phyloP scores from a whole-genome alignment of 2,797 vertebrate genomes.

The Enteromius fasciolatus region DNA sequence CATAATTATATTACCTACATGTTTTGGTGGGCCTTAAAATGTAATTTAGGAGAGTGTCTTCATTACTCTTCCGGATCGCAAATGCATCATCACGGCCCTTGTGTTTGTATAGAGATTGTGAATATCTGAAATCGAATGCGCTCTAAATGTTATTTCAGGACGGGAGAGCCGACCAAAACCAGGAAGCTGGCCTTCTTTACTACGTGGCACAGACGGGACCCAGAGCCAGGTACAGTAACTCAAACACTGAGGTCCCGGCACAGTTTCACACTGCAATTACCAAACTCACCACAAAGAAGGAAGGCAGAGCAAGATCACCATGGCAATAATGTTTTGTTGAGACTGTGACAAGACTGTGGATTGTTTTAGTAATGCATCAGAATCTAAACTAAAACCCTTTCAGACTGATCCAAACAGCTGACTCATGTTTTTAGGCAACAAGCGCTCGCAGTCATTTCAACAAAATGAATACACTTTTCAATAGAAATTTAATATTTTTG shows the following conservation, averaged over 20 bases:
- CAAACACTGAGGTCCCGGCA: slow-evolving; percentile 11
- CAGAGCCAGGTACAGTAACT: slow-evolving; percentile 83
- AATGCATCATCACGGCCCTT: slow-evolving; percentile 15
- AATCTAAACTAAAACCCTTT: slow-evolving; percentile 5
- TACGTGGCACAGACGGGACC: slow-evolving; percentile 84
- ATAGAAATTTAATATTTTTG: neutral
- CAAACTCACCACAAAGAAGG: slow-evolving; percentile 22
- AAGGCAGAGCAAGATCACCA: slow-evolving; percentile 22
- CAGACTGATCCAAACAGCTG: slow-evolving; percentile 2
- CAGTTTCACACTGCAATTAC: slow-evolving; percentile 43
- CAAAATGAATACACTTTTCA: neutral
- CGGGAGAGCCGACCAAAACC: slow-evolving; percentile 82
- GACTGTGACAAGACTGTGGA: slow-evolving; percentile 16
- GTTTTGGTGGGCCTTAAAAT: neutral
- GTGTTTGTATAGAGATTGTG: slow-evolving; percentile 1
- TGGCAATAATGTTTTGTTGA: slow-evolving; percentile 15
- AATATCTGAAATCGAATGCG: neutral
- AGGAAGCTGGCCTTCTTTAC: slow-evolving; percentile 86
- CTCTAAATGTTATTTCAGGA: slow-evolving; percentile 71
- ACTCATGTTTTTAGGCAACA: neutral
- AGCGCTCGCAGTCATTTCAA: neutral
- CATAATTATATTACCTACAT: neutral
- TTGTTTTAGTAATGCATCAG: slow-evolving; percentile 23
- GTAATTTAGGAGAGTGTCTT: neutral
- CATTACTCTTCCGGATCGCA: neutral